Base-by-base conservation (phyloP, 2,797 vertebrate genomes). In the Oryzias sinensis region DNA sequence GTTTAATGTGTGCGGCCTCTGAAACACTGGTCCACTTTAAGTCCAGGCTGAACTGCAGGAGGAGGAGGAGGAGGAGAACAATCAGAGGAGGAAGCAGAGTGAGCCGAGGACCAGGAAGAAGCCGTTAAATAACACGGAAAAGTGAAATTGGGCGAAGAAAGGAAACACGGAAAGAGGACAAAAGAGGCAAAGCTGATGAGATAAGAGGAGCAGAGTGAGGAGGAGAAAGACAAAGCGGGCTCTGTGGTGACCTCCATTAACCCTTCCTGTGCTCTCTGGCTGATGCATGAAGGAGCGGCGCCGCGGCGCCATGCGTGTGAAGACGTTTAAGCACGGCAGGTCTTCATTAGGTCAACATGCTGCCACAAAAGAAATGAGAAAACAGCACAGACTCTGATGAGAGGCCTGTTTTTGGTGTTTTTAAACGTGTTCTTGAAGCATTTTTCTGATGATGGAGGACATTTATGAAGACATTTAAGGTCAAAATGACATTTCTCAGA, bases 211-310 rank as follows among this genome's bases (percentile, higher is more conserved):
- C 62, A 13, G 33, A 61, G 53, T 20, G 59, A 13, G 17, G 56
- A 8, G 25, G 52, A 59, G 67, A 58, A 69, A 70, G 67, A 72
- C 43, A 14, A 62, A 62, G 59, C 56, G 43, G 61, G 33, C 20
- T 59, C 9, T 8, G 62, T 3, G 1, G 9, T 63, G 72, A 76
- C 80, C 80, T 80, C 80, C 62, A 83, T 83, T 83, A 80, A 46
- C 77, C 75, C 48, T 1, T 13, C 11, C 58, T 40, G 55, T 14
- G 47, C 58, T 33, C 48, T 17, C 6, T 56, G 9, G 55, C 3
- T 62, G 69, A 70, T 18, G 52, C 59, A 59, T 9, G 56, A 63
- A 17, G 52, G 47, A 48, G 56, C 6, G 33, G 27, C 25, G 63
- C 49, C 60, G 53, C 56, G 42, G 6, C n/a, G 43, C 43, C 17